Evolutionary conservation across 2,888 invertebrate species (phyloP), one percentile per base, ranked within the genome.

Genomic region (Camponotus fellah): DNA sequence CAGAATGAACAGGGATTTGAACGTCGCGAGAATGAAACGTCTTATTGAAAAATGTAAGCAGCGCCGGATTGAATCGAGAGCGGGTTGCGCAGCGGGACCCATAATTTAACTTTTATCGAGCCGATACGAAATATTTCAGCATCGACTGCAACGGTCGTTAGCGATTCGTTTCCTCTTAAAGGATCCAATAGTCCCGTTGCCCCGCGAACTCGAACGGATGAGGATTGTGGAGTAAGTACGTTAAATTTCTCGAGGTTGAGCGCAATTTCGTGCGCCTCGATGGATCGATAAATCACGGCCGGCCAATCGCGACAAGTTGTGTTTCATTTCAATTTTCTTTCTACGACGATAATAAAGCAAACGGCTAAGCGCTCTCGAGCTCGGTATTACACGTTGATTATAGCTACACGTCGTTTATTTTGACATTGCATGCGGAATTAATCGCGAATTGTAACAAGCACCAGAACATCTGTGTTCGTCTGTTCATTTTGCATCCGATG

Each of bases 61-160:
- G 58, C n/a, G 46, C 21, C 17, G 58, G 34, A 58, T 79, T 71
- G 43, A 71, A 34, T 46, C 58, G 71, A 21, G 56, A 43, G 21
- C 43, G 34, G 12, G 21, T 65, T 56, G 53, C 53, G 26, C 34
- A 71, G 12, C 14, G 21, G 58, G 34, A 71, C 79, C 53, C 71
- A 68, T 77, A 68, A 77, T 77, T n/a, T 60, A 79, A 79, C 58
- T 71, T 79, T 79, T 58, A 71, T 79, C 79, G 71, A 21, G 46
- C 5, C 62, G 32, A 75, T 75, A 53, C 68, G 58, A 69, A 79
- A 79, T 79, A 69, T 79, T 79, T 79, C 58, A 79, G 43, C 66
- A 77, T 69, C 56, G 56, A 21, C 69, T 79, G 56, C 58, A 58
- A 71, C 71, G 21, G 58, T 79, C 79, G 58, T 79, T 79, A 79